Conservation (phyloP, 2,888 invertebrate species). For the Uloborus plumipes region DNA sequence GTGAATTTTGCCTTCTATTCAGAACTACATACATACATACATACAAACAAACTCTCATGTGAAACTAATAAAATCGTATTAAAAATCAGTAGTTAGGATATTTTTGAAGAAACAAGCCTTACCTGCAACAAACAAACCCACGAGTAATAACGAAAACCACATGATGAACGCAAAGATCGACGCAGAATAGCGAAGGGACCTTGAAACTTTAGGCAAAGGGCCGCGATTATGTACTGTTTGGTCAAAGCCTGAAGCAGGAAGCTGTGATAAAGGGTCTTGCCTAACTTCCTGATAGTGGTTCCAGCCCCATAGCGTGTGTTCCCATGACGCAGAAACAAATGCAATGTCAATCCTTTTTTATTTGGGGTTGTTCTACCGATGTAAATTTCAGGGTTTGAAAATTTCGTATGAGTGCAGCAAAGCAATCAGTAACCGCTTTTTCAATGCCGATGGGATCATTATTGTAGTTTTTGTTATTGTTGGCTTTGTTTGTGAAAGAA, state of each 20-base stretch:
- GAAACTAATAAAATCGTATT: too few species aligned
- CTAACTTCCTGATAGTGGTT: slow-evolving; percentile 32
- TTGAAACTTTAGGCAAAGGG: slow-evolving; percentile 17
- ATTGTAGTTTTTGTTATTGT: not conserved
- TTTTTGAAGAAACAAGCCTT: too few species aligned
- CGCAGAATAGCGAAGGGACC: slow-evolving; percentile 10
- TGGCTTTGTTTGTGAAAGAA: not conserved
- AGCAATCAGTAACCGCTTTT: not conserved
- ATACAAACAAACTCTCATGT: too few species aligned
- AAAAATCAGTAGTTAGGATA: too few species aligned
- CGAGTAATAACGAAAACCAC: not conserved
- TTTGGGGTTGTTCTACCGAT: not conserved
- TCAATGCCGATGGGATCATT: not conserved
- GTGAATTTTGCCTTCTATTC: too few species aligned
- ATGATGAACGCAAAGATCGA: not conserved
- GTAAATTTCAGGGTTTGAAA: not conserved
- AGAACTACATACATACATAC: too few species aligned
- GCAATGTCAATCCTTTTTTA: not conserved
- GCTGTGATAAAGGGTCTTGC: slow-evolving; percentile 41
- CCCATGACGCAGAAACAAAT: slow-evolving; percentile 5
- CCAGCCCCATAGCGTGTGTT: not conserved
- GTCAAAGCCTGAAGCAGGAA: slow-evolving; percentile 34
- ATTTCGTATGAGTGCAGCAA: too few species aligned
- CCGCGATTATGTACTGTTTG: slow-evolving; percentile 13
- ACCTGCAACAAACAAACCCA: too few species aligned